Base-by-base conservation (phyloP, 2,888 invertebrate genomes). In the Sminthurinus aureus region DNA sequence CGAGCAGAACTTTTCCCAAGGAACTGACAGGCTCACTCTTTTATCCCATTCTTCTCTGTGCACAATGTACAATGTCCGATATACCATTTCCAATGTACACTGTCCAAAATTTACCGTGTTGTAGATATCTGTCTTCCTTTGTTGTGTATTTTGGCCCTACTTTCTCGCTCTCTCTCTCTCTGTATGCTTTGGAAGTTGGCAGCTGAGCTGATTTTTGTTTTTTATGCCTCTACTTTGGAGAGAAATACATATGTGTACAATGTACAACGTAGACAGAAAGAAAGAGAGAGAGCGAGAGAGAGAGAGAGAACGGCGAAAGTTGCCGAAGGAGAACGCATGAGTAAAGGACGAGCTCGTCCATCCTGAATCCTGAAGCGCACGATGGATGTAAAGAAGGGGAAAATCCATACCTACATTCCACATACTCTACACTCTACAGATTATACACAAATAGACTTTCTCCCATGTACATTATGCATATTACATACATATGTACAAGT, bases 271-370 rank as follows among this genome's bases (percentile, higher is more conserved):
- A 50, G 51, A 75, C n/a, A n/a, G 51, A 75, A n/a, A 69, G 77
- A 77, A 6, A 38, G 38, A 38, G 38, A 38, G 38, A 38, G 38
- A 38, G 38, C 1, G 38, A 38, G 38, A 38, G 77, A 51, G 24
- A 52, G 77, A 58, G 24, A n/a, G 58, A 77, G 20, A 76, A 20
- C 22, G n/a, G 58, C 79, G 79, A 79, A 50, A 67, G 79, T 79
- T 79, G 50, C 79, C 79, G 79, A 79, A 79, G 69, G 69, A 69
- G 71, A 79, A 79, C 79, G 79, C 79, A 79, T 79, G 79, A 79
- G 79, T 79, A 69, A 69, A 79, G 79, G 69, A 67, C 79, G 79
- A 79, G 51, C 69, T 9, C 38, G 38, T 38, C 38, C 38, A 38
- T 38, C 38, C 38, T 38, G 38, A 38, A 38, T 38, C 22, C n/a